These are phyloP conservation scores for Actinopyga echinites DNA, from an alignment of 53 echinoderm and acorn worm genomes.

Conservation along the genomic window DNA sequence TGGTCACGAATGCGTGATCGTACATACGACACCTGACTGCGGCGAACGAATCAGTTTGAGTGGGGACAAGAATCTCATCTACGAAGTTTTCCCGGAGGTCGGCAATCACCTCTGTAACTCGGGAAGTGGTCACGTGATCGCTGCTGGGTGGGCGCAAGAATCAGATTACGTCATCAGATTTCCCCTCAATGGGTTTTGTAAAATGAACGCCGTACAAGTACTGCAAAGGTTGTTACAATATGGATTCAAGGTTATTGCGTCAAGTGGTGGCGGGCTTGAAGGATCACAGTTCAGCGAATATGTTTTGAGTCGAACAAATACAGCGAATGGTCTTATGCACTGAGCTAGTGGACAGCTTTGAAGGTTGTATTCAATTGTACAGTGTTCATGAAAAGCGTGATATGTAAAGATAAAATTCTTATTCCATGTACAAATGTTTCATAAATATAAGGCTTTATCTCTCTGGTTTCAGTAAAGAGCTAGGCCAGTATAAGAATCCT, in stretches of 20 bases:
- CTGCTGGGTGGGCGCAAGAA: constrained; percentile 98
- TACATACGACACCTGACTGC: constrained; percentile 95
- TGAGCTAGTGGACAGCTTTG: not conserved
- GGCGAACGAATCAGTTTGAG: constrained; percentile 89
- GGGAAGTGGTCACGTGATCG: constrained; percentile 50
- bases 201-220: constrained; percentile 92
- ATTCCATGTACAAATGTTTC: too few relatives aligned
- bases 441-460: too few relatives aligned
- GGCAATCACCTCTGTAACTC: constrained; percentile 92
- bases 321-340: constrained; percentile 30
- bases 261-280: constrained; percentile 96
- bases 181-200: constrained; percentile 94
- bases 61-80: constrained; percentile 89
- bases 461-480: too few relatives aligned
- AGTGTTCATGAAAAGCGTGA: too few relatives aligned
- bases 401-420: too few relatives aligned
- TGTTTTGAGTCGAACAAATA: constrained; percentile 75
- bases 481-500: too few relatives aligned
- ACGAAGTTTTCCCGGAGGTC: constrained; percentile 95
- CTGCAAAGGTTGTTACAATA: constrained; percentile 89
- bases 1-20: constrained; percentile 87
- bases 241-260: constrained; percentile 87
- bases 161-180: constrained; percentile 88
- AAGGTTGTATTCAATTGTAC: too few relatives aligned
- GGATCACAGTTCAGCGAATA: constrained; percentile 98